Conservation (phyloP, 2,797 vertebrate species). For the Thripadectes ignobilis region DNA sequence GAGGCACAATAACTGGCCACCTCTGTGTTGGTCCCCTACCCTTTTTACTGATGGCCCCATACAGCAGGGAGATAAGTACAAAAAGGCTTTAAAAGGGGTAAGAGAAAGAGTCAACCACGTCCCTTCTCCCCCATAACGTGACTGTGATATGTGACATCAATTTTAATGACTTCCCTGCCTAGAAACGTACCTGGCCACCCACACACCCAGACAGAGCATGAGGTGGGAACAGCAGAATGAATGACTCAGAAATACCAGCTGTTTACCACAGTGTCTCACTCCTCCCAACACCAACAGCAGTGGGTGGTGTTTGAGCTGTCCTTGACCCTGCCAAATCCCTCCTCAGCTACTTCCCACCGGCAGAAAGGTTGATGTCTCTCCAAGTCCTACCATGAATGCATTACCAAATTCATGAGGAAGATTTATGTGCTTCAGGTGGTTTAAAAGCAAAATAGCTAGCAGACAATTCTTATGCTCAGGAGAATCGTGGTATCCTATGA, state of each 20-base stretch:
- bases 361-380: not conserved
- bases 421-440: not conserved
- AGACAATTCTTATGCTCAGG: not conserved
- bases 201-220: not conserved
- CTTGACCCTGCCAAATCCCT: not conserved
- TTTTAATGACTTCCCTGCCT: not conserved
- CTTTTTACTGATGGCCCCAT: not conserved
- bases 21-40: not conserved
- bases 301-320: not conserved
- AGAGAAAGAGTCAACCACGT: not conserved
- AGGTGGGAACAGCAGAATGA: not conserved
- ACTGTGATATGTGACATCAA: not conserved
- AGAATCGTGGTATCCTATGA: not conserved
- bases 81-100: not conserved
- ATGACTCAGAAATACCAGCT: conserved; percentile 26
- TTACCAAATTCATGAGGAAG: not conserved
- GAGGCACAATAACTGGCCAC: not conserved
- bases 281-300: not conserved
- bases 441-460: not conserved
- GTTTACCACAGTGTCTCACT: not conserved
- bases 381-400: not conserved
- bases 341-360: not conserved
- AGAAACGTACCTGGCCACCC: not conserved
- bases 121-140: not conserved
- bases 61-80: not conserved